Evolutionary conservation across 2,113 vertebrate species (phyloP).

Genomic region (Prunella fulvescens): DNA sequence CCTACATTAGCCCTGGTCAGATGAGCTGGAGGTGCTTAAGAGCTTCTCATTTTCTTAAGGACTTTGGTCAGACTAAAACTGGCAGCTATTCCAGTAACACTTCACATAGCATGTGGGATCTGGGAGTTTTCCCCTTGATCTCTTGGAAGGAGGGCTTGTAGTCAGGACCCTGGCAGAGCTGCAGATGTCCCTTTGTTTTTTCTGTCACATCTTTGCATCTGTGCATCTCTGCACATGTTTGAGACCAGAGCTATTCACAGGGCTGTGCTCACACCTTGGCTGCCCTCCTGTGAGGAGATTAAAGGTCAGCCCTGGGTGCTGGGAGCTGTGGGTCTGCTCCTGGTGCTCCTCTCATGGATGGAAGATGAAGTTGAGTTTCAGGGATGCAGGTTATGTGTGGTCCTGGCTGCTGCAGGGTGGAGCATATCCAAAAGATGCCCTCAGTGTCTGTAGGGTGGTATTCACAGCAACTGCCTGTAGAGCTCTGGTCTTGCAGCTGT

Average conservation of each 20-base stretch:
- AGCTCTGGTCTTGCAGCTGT: not conserved
- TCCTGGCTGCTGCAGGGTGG: not conserved
- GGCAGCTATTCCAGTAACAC: not conserved
- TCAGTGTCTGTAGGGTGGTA: fast-evolving
- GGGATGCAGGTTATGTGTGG: not conserved
- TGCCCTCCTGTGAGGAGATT: fast-evolving
- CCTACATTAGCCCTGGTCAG: not conserved
- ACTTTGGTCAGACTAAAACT: not conserved
- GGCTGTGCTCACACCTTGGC: not conserved
- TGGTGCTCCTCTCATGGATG: not conserved
- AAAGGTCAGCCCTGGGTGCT: not conserved
- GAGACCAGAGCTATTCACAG: not conserved
- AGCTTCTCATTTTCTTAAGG: not conserved
- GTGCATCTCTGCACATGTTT: not conserved
- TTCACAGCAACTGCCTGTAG: not conserved
- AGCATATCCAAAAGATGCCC: not conserved
- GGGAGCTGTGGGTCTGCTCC: not conserved
- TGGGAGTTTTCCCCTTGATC: not conserved
- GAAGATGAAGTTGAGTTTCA: not conserved
- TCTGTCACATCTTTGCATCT: not conserved
- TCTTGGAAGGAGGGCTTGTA: not conserved
- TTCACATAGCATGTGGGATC: not conserved
- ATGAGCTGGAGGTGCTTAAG: not conserved
- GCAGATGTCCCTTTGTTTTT: not conserved
- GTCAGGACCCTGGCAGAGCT: not conserved